Evolutionary conservation across 2,888 invertebrate species (phyloP).

Genomic region (Zonitis immaculata): DNA sequence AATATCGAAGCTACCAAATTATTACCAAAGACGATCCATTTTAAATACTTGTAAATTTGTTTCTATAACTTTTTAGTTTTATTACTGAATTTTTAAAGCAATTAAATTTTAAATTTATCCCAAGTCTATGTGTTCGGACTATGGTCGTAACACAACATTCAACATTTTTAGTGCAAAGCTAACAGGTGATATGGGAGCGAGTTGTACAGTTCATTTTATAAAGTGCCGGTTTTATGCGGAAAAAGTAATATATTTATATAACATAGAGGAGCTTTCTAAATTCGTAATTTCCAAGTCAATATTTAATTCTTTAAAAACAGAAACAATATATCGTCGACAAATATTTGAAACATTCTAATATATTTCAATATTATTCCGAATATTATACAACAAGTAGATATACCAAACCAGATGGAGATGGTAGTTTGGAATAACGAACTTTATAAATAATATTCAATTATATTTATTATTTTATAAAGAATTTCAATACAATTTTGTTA

Average conservation of each 20-base stretch:
- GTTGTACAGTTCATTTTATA: constrained; percentile 18
- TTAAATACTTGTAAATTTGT: neutral
- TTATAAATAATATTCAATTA: constrained; percentile 6
- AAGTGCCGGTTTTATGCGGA: constrained; percentile 15
- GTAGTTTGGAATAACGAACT: neutral
- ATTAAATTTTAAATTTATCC: constrained; percentile 19
- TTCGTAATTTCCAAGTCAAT: constrained; percentile 19
- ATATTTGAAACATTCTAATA: constrained; percentile 5
- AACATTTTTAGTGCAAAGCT: constrained; percentile 14
- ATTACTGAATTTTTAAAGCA: constrained; percentile 18
- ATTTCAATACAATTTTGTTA: constrained; percentile 7
- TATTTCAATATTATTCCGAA: neutral
- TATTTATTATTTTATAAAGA: constrained; percentile 8
- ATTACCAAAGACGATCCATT: no score
- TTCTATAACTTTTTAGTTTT: no score
- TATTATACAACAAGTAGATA: no score
- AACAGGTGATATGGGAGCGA: constrained; percentile 17
- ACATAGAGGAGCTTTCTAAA: constrained; percentile 7
- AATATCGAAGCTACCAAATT: no score
- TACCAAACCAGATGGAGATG: no score
- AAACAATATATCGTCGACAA: constrained; percentile 15
- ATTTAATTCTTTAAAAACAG: constrained; percentile 9
- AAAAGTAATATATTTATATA: no score
- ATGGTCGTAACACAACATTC: constrained; percentile 6
- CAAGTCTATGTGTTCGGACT: constrained; percentile 10